Evolutionary conservation across 2,797 vertebrate genomes (phyloP).

Genomic region (Salarias fasciatus): DNA sequence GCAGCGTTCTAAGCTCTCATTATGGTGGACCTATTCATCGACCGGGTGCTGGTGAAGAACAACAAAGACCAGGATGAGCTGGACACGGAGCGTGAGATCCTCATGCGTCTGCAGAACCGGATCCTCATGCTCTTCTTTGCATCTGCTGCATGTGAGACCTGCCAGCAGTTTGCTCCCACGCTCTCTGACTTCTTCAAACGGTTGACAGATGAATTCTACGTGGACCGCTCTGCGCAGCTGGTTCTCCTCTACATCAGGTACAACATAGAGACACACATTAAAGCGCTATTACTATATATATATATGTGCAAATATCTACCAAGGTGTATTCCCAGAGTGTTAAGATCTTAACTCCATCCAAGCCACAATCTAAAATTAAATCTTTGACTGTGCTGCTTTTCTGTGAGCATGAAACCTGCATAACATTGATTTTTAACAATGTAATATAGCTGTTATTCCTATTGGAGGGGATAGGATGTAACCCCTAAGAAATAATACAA

Average conservation of each 20-base stretch:
- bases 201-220: slow-evolving; percentile 89
- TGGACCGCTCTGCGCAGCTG: slow-evolving; percentile 87
- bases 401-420: neutral
- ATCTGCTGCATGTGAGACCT: slow-evolving; percentile 74
- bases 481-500: no score
- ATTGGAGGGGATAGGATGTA: neutral
- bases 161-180: slow-evolving; percentile 83
- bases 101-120: slow-evolving; percentile 85
- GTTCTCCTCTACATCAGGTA: slow-evolving; percentile 87
- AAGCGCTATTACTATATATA: no score
- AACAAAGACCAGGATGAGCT: slow-evolving; percentile 86
- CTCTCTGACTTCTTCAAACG: slow-evolving; percentile 86
- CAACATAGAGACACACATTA: neutral
- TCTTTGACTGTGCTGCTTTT: neutral
- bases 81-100: slow-evolving; percentile 86
- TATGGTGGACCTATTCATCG: slow-evolving; percentile 88
- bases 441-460: no score
- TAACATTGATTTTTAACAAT: no score
- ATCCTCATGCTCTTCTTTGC: slow-evolving; percentile 92
- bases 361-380: neutral
- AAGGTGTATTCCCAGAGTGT: no score
- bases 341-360: no score
- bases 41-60: slow-evolving; percentile 85
- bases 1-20: neutral
- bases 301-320: no score